phyloP scores from a whole-genome alignment of 2,113 vertebrate genomes.

The Nibea albiflora region DNA sequence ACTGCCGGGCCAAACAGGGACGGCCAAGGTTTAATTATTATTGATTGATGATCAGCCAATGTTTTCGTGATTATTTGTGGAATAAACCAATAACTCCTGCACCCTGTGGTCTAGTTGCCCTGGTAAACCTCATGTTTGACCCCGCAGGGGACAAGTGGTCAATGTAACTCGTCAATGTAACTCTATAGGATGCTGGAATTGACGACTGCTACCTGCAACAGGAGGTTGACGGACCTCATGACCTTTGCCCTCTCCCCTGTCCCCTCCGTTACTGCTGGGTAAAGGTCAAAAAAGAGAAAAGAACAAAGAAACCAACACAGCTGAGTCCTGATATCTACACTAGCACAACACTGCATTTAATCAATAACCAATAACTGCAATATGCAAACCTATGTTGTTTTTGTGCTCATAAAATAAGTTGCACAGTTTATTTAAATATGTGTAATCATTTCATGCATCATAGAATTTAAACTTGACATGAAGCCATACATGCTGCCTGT shows the following conservation, averaged over 20 bases:
- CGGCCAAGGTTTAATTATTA: constrained; percentile 35
- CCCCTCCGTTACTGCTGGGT: constrained; percentile 8
- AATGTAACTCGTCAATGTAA: neutral
- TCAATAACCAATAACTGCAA: constrained; percentile 24
- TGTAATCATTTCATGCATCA: constrained; percentile 40
- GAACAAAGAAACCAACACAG: constrained; percentile 3
- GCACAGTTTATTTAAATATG: constrained; percentile 23
- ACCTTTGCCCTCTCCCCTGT: constrained; percentile 13
- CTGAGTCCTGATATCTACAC: constrained; percentile 42
- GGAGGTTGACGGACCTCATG: constrained; percentile 52
- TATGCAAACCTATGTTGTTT: constrained; percentile 30
- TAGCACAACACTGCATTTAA: constrained; percentile 40
- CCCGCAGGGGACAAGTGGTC: constrained; percentile 11
- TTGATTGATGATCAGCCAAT: constrained; percentile 50
- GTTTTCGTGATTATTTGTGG: constrained; percentile 60
- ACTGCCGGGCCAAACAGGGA: constrained; percentile 52
- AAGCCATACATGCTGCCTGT: constrained; percentile 40
- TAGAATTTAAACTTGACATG: constrained; percentile 47
- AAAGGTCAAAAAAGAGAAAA: constrained; percentile 34
- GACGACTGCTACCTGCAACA: constrained; percentile 48
- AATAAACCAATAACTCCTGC: constrained; percentile 36
- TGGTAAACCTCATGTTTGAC: constrained; percentile 36
- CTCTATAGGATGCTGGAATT: constrained; percentile 18
- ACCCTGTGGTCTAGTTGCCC: constrained; percentile 31
- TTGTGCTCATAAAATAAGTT: constrained; percentile 19